These are phyloP conservation scores for Polymixis flavicincta DNA, from an alignment of 2,888 invertebrate species.

Conservation along the genomic window DNA sequence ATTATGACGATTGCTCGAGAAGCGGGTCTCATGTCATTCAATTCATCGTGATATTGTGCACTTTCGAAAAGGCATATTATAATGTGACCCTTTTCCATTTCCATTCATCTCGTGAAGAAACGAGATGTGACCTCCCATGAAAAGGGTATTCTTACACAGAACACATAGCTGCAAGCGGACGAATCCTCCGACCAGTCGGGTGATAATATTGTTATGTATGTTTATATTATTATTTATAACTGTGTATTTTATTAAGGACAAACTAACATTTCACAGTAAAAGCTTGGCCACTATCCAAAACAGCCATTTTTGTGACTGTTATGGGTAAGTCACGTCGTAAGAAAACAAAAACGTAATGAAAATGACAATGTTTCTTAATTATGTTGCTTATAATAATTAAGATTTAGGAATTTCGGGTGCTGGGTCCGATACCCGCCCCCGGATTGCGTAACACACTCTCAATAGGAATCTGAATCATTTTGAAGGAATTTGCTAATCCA, in stretches of 20 bases:
- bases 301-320: conserved; percentile 51
- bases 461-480: too few species aligned
- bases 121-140: background rate
- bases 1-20: too few species aligned
- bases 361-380: background rate
- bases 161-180: background rate
- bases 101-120: background rate
- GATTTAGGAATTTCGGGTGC: too few species aligned
- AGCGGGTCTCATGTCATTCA: background rate
- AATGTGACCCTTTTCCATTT: background rate
- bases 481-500: too few species aligned
- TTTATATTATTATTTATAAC: conserved; percentile 12
- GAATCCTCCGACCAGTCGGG: background rate
- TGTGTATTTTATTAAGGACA: conserved; percentile 30
- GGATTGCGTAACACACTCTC: too few species aligned
- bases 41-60: background rate
- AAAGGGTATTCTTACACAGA: background rate
- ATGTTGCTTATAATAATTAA: background rate
- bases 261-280: conserved; percentile 38
- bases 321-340: conserved; percentile 25
- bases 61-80: background rate
- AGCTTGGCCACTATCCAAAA: conserved; percentile 58
- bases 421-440: too few species aligned
- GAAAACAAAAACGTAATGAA: conserved; percentile 25
- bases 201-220: conserved; percentile 18